Evolutionary conservation across 2,888 invertebrate species (phyloP).

Genomic region (Drosophila nr. perissopoda): DNA sequence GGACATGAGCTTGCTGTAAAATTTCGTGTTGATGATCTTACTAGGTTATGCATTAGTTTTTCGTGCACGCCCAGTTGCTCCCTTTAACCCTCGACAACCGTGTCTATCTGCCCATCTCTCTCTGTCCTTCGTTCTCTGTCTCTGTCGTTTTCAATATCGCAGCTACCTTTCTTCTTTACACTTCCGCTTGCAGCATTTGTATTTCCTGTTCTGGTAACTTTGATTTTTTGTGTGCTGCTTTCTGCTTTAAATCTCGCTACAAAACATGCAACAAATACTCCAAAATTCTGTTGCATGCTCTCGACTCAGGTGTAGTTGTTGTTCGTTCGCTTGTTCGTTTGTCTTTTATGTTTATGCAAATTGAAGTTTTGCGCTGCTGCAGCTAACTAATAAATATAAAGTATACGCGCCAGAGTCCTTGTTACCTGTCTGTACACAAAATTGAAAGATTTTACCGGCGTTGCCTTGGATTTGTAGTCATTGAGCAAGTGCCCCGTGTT

Average conservation of each 20-base stretch:
- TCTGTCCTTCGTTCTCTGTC: not conserved
- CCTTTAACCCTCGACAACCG: not conserved
- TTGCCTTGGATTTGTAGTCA: conserved; percentile 47
- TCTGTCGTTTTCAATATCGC: conserved; percentile 20
- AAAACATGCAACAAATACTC: conserved; percentile 49
- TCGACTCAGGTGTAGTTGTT: conserved; percentile 31
- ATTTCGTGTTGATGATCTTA: conserved; percentile 82
- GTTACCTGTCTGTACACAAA: conserved; percentile 44
- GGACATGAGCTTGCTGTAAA: conserved; percentile 81
- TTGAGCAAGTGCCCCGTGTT: conserved; percentile 41
- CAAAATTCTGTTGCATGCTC: conserved; percentile 33
- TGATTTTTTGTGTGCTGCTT: conserved; percentile 76
- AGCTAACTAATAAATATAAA: conserved; percentile 79
- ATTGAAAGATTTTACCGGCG: conserved; percentile 61
- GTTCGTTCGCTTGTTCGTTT: conserved; percentile 39
- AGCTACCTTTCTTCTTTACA: conserved; percentile 39
- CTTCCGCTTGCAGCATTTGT: conserved; percentile 56
- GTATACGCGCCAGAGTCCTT: conserved; percentile 59
- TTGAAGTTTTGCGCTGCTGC: conserved; percentile 66
- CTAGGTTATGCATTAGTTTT: conserved; percentile 82
- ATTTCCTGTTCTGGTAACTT: conserved; percentile 65
- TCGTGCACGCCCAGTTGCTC: conserved; percentile 31
- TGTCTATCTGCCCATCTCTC: not conserved
- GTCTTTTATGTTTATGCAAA: conserved; percentile 81
- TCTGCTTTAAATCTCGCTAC: conserved; percentile 67